Evolutionary conservation across 2,113 vertebrate species (phyloP).

Genomic region (Thunnus maccoyii): DNA sequence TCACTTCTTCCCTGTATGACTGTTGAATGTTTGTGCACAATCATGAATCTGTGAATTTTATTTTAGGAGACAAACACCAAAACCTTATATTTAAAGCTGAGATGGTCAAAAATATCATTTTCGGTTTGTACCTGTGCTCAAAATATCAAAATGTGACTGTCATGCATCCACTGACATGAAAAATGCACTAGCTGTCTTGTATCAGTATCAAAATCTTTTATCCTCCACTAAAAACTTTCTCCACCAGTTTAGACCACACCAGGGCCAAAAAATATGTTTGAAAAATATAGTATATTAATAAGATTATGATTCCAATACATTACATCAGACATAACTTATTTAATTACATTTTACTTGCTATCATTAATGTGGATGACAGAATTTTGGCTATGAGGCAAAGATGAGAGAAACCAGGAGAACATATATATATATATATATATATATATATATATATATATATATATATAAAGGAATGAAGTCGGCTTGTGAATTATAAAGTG

Average conservation of each 20-base stretch:
- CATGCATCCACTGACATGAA: too few relatives aligned
- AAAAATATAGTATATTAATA: background rate
- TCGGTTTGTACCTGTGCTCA: too few relatives aligned
- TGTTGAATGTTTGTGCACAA: background rate
- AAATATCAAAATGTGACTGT: too few relatives aligned
- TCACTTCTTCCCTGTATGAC: too few relatives aligned
- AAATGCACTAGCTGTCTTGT: background rate
- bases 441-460: too few relatives aligned
- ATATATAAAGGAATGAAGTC: background rate
- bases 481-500: background rate
- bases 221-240: too few relatives aligned
- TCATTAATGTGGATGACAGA: background rate
- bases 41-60: too few relatives aligned
- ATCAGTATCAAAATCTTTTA: background rate
- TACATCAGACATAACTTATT: background rate
- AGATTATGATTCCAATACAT: background rate
- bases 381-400: background rate
- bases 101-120: too few relatives aligned
- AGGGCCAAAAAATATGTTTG: background rate
- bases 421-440: background rate
- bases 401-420: background rate
- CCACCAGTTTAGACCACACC: background rate
- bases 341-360: background rate
- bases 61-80: too few relatives aligned
- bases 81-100: too few relatives aligned